Evolutionary conservation across 1,140 invertebrate species (phyloP), one percentile per base, ranked within the genome.

Genomic region (Brachionus asplanchnoidis): DNA sequence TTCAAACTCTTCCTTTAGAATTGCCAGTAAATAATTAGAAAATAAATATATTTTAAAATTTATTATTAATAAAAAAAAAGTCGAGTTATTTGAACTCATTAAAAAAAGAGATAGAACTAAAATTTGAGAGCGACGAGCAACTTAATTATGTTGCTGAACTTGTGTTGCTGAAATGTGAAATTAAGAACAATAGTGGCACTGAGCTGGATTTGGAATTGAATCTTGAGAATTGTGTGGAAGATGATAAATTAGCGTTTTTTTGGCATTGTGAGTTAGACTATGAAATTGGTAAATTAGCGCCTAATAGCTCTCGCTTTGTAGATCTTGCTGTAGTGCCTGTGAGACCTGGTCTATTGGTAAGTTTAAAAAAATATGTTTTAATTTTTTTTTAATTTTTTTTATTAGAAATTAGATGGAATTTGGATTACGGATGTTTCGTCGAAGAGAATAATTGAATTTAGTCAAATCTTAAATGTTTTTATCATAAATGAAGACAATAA

Each of bases 151-250:
- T 77, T 20, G 40, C 20, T 23, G 42, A 46, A 12, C n/a, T 20
- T 20, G 20, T 77, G 36, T 6, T 26, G 20, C 9, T 77, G 17
- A 50, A 14, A 46, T 77, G 73, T 50, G 40, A 46, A 46, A 77
- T 77, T 12, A 77, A 50, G 20, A 77, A 77, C 46, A 77, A 77
- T 23, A 65, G 79, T 32, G 53, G 28, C 17, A 14, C 23, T 14
- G 79, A 82, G n/a, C 17, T 82, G 6, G 60, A 82, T 14, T 82
- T 82, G 53, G 23, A 36, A 40, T 44, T 82, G 46, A 82, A 40
- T 40, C 23, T 82, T 12, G 32, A 68, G 9, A 82, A 82, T 32
- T 46, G 40, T 20, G 20, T 11, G 2, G 56, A 60, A 0, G 56
- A 82, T 20, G n/a, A 36, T 1, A 46, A 56, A 82, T 12, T 68